Percentiles rank a stretch among this genome's conserved stretches.
phyloP scores from a whole-genome alignment of 2,113 vertebrate species.

The Peromyscus maniculatus region DNA sequence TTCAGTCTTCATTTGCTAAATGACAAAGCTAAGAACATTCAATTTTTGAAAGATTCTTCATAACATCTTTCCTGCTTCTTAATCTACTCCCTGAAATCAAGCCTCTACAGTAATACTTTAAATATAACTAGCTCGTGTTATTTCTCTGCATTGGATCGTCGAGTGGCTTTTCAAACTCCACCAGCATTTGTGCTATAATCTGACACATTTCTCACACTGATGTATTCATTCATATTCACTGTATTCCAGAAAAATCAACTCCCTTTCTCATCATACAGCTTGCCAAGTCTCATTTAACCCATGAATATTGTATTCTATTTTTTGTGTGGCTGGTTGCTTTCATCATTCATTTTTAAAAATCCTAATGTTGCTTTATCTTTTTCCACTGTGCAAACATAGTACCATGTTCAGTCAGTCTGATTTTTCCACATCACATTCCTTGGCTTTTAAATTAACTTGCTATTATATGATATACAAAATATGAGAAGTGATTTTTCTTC shows the following conservation, averaged over 20 bases:
- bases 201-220: background rate
- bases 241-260: background rate
- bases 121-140: background rate
- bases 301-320: background rate
- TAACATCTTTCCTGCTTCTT: background rate
- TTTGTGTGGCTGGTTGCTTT: background rate
- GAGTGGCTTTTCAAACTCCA: background rate
- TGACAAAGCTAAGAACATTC: background rate
- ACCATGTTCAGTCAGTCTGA: background rate
- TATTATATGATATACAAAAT: background rate
- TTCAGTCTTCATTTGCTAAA: background rate
- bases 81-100: background rate
- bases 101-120: background rate
- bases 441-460: background rate
- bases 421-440: background rate
- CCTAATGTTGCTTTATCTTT: background rate
- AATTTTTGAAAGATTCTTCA: background rate
- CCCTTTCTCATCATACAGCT: background rate
- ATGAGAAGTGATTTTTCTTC: background rate
- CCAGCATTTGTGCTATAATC: background rate
- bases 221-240: background rate
- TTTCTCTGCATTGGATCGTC: background rate
- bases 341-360: background rate
- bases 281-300: background rate
- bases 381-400: background rate